Evolutionary conservation across 2,888 invertebrate genomes (phyloP), one percentile per base, ranked within the genome.

Genomic region (Sinelater perroti): DNA sequence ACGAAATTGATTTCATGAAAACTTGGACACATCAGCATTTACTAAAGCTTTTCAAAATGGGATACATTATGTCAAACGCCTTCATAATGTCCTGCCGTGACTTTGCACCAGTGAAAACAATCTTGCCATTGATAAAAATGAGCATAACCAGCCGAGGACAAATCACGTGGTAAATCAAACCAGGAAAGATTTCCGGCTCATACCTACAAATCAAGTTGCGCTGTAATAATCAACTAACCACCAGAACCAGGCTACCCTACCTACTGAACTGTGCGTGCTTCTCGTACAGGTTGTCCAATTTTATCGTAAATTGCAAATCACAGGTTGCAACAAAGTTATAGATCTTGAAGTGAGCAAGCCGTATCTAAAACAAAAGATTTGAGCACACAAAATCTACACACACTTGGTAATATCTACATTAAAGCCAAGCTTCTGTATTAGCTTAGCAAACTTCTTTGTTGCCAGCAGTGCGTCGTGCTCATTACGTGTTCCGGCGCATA

Each of bases 61-160:
- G 97, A 78, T 95, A 95, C 72, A 98, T 97, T 72, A 93, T 93
- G 68, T 93, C 93, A 68, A 98, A 83, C 10, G 97, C 95, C 74
- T 97, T 96, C 76, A 91, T 89, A 33, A 98, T 91, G 73, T 97
- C 96, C 72, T 87, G 85, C 65, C 96, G 84, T 40, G 90, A 89
- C 81, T 97, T 98, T 20, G 95, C 97, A 64, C 97, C 97, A 72
- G 98, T 99, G 62, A 99, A 89, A 1, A 99, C 98, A 65, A 99
- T 89, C 85, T 99, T 99, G 51, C 99, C 99, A 77, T 97, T 98
- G 1, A 99, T 98, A 82, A 99, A 99, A 77, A 99, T 97, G 7
- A 99, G 82, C 61, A 99, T 80, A 2, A 98, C 98, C 64, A 99
- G 89, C 66, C 95, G 87, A 0, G 98, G 98, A 71, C 94, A 91